phyloP scores from a whole-genome alignment of 1,140 invertebrate genomes.

The Drosophila mojavensis region DNA sequence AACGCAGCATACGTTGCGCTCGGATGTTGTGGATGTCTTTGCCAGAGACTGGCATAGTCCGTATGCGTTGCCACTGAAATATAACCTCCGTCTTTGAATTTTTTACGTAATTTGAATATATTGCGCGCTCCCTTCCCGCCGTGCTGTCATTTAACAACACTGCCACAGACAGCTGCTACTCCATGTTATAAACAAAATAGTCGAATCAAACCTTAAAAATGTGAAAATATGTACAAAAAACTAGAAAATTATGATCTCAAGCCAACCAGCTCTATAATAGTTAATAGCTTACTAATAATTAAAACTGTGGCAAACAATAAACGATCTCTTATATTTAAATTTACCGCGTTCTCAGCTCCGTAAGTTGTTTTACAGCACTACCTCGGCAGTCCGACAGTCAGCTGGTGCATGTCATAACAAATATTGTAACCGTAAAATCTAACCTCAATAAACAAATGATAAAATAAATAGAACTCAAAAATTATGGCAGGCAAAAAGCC shows the following conservation, averaged over 20 bases:
- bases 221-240: background rate
- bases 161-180: slow-evolving; percentile 29
- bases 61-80: slow-evolving; percentile 84
- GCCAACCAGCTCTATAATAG: background rate
- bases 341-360: background rate
- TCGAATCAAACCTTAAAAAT: slow-evolving; percentile 10
- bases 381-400: slow-evolving; percentile 4
- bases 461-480: slow-evolving; percentile 14
- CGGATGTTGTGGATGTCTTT: slow-evolving; percentile 93
- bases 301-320: slow-evolving; percentile 40
- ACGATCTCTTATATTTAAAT: background rate
- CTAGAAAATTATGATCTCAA: background rate
- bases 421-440: background rate
- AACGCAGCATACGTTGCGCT: slow-evolving; percentile 86
- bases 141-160: slow-evolving; percentile 22
- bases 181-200: slow-evolving; percentile 15
- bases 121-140: slow-evolving; percentile 3
- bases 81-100: slow-evolving; percentile 54
- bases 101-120: background rate
- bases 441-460: slow-evolving; percentile 32
- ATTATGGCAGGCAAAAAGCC: slow-evolving; percentile 80
- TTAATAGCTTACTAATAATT: slow-evolving; percentile 24
- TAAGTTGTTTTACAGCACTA: slow-evolving; percentile 17
- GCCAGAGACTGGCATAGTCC: slow-evolving; percentile 95
- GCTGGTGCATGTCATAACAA: slow-evolving; percentile 27